Percentiles rank a stretch among this genome's conserved stretches.
phyloP scores from a whole-genome alignment of 2,797 vertebrate species.

The Sus cebifrons region DNA sequence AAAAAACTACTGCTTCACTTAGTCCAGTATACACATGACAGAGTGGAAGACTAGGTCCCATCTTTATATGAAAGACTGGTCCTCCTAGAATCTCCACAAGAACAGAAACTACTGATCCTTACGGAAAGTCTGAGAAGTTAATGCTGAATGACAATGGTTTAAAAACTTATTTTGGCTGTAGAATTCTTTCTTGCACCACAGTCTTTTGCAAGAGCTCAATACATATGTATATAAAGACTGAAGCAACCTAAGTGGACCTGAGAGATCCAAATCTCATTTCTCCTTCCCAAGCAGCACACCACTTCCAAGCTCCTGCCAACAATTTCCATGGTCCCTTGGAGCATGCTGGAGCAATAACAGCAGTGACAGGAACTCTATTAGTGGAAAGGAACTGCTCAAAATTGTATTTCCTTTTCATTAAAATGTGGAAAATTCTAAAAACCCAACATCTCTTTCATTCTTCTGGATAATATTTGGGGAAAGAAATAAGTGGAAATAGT shows the following conservation, averaged over 20 bases:
- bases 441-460: neutral
- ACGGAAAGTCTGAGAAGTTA: neutral
- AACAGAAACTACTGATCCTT: conserved; percentile 24
- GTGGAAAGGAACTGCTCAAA: neutral
- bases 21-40: neutral
- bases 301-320: neutral
- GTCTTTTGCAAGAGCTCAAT: neutral
- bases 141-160: neutral
- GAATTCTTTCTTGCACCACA: conserved; percentile 45
- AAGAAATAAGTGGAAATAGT: neutral
- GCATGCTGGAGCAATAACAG: neutral
- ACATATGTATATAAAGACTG: neutral
- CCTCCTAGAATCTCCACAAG: neutral
- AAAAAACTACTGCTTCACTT: conserved; percentile 54
- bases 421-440: conserved; percentile 31
- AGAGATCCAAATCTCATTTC: neutral
- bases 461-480: neutral
- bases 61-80: neutral
- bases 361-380: neutral
- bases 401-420: neutral
- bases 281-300: neutral
- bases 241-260: neutral
- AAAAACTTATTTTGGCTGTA: conserved; percentile 10
- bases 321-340: neutral
- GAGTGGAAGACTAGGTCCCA: conserved; percentile 14